Evolutionary conservation across 2,888 invertebrate species (phyloP), one percentile per base, ranked within the genome.

Genomic region (Meandrusa payeni): DNA sequence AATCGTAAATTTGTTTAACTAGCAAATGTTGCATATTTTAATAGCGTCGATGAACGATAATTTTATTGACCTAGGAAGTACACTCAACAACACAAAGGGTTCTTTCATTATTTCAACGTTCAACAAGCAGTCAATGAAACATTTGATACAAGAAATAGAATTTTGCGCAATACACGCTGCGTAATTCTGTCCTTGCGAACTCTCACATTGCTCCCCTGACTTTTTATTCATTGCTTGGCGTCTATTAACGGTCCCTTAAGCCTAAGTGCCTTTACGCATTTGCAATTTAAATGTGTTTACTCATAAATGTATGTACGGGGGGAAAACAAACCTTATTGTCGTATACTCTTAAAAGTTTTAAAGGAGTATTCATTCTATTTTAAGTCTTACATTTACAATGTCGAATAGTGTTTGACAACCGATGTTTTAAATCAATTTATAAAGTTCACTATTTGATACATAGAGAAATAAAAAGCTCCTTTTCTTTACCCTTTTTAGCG

Each of bases 241-340:
- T 50, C 59, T 61, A 63, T 64, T 65, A 70, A 69, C 61, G 54
- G 57, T 53, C 50, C 54, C 50, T 41, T 40, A 50, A 46, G 55
- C 52, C 55, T 54, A 51, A 62, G 63, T 65, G 58, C 63, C 51
- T 61, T 41, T 54, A 57, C 43, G 45, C 58, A 75, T 76, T 76
- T 73, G 71, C 75, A 73, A 60, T 57, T 56, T 52, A 60, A 61
- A 61, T 56, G 48, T 57, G 42, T 54, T 56, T 52, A 51, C 51
- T 54, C 47, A 52, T 49, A 54, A 53, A 51, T 29, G 46, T 41
- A 34, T 50, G 48, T 51, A 48, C 53, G 48, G 41, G 50, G 36
- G 45, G 12, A 7, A 32, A 20, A 43, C 38, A 43, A 37, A 43
- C 32, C 9, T 26, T 37, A 43, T 27, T 31, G 4, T 15, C 15